Conservation (phyloP, 2,797 vertebrate species). For the Gallinago stenura region DNA sequence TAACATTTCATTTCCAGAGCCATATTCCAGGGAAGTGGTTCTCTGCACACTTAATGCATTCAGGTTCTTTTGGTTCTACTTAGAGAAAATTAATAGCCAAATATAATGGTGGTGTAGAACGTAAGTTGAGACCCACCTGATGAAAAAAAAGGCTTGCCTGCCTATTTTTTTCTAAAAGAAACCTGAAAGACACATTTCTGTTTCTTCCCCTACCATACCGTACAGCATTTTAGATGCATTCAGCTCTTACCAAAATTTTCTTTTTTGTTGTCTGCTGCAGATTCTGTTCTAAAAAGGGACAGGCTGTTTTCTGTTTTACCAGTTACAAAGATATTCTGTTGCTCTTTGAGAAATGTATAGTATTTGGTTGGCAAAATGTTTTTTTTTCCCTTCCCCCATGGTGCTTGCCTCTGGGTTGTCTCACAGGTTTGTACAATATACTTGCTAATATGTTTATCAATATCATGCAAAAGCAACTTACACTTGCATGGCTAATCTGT, state of each 20-base stretch:
- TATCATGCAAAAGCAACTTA: neutral
- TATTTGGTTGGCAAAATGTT: neutral
- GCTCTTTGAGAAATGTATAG: neutral
- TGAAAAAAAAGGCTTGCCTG: neutral
- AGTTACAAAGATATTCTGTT: neutral
- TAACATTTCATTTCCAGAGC: neutral
- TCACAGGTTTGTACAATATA: neutral
- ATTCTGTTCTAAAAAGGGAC: neutral
- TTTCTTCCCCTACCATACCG: neutral
- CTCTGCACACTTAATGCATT: rapidly evolving
- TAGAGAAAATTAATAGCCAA: neutral
- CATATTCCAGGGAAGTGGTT: neutral
- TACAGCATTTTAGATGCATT: neutral
- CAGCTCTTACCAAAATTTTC: neutral
- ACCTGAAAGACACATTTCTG: neutral
- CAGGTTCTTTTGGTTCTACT: neutral
- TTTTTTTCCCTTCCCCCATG: neutral
- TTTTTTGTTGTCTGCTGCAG: neutral
- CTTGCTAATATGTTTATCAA: neutral
- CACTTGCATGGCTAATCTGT: neutral
- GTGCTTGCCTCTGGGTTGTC: neutral
- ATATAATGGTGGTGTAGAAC: neutral
- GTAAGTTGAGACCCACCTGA: neutral
- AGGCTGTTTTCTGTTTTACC: neutral
- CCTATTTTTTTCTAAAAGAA: neutral